Conservation (phyloP, 2,113 vertebrate species). For the Oryzias melastigma region DNA sequence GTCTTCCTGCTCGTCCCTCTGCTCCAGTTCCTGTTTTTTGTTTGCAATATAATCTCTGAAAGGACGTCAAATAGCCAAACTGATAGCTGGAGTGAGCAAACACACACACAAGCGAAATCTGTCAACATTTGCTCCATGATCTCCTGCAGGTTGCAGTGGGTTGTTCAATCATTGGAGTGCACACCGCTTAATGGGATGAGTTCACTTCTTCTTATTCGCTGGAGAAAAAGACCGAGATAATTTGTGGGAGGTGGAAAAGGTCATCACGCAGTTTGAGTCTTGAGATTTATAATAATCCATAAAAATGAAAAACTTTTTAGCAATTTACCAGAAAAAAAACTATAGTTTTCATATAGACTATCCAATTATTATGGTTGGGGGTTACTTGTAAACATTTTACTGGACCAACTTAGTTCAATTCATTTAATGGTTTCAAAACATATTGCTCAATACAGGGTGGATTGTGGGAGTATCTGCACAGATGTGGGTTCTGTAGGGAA, state of each 20-base stretch:
- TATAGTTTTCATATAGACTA: too few species aligned
- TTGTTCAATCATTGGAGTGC: slow-evolving; percentile 3
- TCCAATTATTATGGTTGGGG: too few species aligned
- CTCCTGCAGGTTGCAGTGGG: neutral
- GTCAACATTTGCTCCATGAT: neutral
- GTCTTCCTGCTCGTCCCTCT: slow-evolving; percentile 1
- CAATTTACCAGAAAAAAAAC: too few species aligned
- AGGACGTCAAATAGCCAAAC: slow-evolving; percentile 31
- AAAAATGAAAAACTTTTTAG: neutral
- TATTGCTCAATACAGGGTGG: too few species aligned
- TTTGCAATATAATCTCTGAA: slow-evolving; percentile 31
- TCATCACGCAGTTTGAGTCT: slow-evolving; percentile 18
- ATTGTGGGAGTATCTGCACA: too few species aligned
- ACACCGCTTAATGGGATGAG: neutral
- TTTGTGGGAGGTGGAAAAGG: slow-evolving; percentile 18
- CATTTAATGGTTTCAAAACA: too few species aligned
- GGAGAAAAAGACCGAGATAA: slow-evolving; percentile 7
- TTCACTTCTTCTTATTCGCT: slow-evolving; percentile 4
- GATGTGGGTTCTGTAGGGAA: too few species aligned
- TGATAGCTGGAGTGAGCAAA: slow-evolving; percentile 14
- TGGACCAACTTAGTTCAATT: too few species aligned
- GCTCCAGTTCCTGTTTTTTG: neutral
- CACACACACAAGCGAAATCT: slow-evolving; percentile 1
- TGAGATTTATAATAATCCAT: slow-evolving; percentile 32
- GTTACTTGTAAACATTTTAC: too few species aligned